These are phyloP conservation scores for Chydorus sphaericus DNA, from an alignment of 2,888 invertebrate species.

Conservation along the genomic window DNA sequence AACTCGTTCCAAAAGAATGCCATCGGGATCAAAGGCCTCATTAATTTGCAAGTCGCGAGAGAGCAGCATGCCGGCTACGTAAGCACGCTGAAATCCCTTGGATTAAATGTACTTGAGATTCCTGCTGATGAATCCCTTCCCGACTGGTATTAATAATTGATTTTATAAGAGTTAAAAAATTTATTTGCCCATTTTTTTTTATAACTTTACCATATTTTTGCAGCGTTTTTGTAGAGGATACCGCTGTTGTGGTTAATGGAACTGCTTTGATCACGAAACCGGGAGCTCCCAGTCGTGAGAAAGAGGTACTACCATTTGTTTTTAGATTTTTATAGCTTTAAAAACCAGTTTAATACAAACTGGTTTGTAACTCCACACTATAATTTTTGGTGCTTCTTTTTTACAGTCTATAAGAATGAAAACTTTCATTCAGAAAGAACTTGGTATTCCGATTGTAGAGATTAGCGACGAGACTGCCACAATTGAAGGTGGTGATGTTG, in stretches of 20 bases:
- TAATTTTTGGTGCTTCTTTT: conserved; percentile 15
- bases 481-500: conserved; percentile 84
- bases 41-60: conserved; percentile 63
- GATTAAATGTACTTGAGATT: conserved; percentile 77
- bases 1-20: conserved; percentile 37
- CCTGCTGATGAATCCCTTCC: conserved; percentile 72
- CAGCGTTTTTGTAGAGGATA: conserved; percentile 76
- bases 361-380: background rate
- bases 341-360: too few species aligned
- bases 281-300: conserved; percentile 47
- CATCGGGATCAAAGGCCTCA: conserved; percentile 28
- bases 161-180: too few species aligned
- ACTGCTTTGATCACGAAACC: conserved; percentile 77
- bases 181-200: too few species aligned
- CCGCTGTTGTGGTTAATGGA: conserved; percentile 85
- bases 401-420: conserved; percentile 51
- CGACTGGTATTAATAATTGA: too few species aligned
- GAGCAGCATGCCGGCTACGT: conserved; percentile 75
- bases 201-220: too few species aligned
- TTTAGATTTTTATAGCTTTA: too few species aligned
- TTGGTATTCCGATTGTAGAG: conserved; percentile 76
- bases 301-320: conserved; percentile 48
- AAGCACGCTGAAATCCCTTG: conserved; percentile 63
- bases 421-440: conserved; percentile 66
- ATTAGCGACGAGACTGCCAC: conserved; percentile 67